Base-by-base conservation (phyloP, 2,113 vertebrate species). In the Cyanistes caeruleus region DNA sequence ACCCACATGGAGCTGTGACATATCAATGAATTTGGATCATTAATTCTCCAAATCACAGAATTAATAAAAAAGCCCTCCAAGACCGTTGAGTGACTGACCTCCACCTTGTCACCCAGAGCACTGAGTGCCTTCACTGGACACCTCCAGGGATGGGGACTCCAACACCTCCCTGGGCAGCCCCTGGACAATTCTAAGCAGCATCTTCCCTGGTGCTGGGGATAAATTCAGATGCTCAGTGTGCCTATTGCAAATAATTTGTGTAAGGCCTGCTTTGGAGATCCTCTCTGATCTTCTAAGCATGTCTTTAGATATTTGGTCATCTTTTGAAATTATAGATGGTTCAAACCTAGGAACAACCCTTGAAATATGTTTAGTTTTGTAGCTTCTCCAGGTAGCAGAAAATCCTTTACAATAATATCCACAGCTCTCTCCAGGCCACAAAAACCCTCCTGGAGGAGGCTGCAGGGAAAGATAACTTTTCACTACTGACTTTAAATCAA, bases 181-280 rank as follows among this genome's bases (percentile, higher is more conserved):
- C 18, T 63, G 0, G 2, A 39, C 21, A 46, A 0, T 37, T 73
- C 37, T 33, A 43, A 48, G 21, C 23, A 84, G 5, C 7, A 18
- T 9, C 12, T 52, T 82, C 46, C 37, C 16, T 64, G 49, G 7
- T 15, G 24, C 4, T 56, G 37, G 25, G 55, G 33, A 20, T n/a
- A 51, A 53, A 3, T 35, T 55, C 58, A 44, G 24, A 35, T 24
- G 27, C 7, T 56, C 44, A 15, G 2, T 11, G 4, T 37, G 37
- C 21, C 44, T 14, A 7, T 22, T 35, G 58, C 7, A 76, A 48
- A 82, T 19, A 30, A 64, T 68, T 56, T 72, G 7, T 37, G 37
- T n/a, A 35, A 87, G 10, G 2, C 11, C 6, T 55, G 44, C 14
- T 64, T 75, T 67, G 55, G 39, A 81, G 13, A 39, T 19, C 11